Conservation (phyloP, 2,797 vertebrate genomes). For the Vipera latastei region DNA sequence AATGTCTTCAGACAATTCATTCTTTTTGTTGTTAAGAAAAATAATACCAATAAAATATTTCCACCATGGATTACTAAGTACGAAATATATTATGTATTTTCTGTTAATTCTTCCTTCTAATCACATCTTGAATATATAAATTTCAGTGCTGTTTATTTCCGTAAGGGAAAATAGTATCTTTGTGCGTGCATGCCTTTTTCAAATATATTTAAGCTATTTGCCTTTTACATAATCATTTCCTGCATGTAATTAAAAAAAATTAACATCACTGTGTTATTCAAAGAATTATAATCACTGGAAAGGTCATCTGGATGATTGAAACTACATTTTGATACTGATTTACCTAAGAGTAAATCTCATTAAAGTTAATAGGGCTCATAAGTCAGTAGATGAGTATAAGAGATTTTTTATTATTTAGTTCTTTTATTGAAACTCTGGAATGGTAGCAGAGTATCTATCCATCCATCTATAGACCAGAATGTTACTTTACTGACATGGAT, state of each 20-base stretch:
- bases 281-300: slow-evolving; percentile 59
- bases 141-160: background rate
- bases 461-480: background rate
- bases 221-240: background rate
- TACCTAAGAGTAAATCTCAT: background rate
- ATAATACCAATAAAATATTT: background rate
- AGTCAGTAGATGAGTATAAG: background rate
- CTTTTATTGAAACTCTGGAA: background rate
- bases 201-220: background rate
- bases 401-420: background rate
- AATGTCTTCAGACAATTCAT: background rate
- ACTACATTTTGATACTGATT: background rate
- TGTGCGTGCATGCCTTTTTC: background rate
- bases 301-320: slow-evolving; percentile 57
- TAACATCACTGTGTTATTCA: slow-evolving; percentile 25
- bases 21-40: background rate
- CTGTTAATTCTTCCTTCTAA: background rate
- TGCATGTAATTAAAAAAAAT: background rate
- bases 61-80: background rate
- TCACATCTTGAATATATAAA: background rate
- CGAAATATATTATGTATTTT: background rate
- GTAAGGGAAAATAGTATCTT: background rate
- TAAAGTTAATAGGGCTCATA: background rate
- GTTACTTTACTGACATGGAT: background rate
- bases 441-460: background rate